These are phyloP conservation scores for Pachyrhynchus sulphureomaculatus DNA, from an alignment of 1,140 invertebrate genomes.

Conservation along the genomic window DNA sequence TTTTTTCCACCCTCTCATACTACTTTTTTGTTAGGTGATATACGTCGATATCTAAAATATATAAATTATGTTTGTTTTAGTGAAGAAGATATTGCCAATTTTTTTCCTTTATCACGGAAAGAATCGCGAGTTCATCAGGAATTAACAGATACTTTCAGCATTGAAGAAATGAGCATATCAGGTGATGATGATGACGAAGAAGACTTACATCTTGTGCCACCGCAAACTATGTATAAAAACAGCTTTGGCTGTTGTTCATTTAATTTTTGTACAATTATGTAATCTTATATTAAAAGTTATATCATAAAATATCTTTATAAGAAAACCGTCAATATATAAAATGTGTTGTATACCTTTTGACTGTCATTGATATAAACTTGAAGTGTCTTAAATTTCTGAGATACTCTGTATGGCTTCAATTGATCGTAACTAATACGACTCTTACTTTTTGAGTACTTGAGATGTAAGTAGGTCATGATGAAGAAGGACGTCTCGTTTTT, in stretches of 20 bases:
- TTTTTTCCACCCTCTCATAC: too few species aligned
- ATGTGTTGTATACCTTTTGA: too few species aligned
- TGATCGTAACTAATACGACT: too few species aligned
- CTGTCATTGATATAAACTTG: too few species aligned
- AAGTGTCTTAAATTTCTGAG: too few species aligned
- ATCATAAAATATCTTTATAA: neutral
- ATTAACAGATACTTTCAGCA: conserved; percentile 63
- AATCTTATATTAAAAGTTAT: conserved; percentile 10
- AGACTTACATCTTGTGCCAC: conserved; percentile 49
- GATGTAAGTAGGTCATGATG: too few species aligned
- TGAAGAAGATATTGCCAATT: conserved; percentile 58
- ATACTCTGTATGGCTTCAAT: too few species aligned
- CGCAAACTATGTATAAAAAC: conserved; percentile 44
- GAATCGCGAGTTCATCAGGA: conserved; percentile 57
- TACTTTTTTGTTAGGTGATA: too few species aligned
- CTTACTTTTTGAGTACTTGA: too few species aligned
- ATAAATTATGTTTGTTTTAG: conserved; percentile 52
- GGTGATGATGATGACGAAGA: conserved; percentile 58
- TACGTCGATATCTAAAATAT: too few species aligned
- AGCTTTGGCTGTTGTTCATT: conserved; percentile 47
- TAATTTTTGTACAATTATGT: conserved; percentile 43
- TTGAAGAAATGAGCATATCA: conserved; percentile 62
- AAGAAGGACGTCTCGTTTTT: too few species aligned
- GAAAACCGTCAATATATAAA: too few species aligned
- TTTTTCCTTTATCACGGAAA: conserved; percentile 58